These are phyloP conservation scores for Sebastes vulpes DNA, from an alignment of 2,797 vertebrate genomes.

Conservation along the genomic window DNA sequence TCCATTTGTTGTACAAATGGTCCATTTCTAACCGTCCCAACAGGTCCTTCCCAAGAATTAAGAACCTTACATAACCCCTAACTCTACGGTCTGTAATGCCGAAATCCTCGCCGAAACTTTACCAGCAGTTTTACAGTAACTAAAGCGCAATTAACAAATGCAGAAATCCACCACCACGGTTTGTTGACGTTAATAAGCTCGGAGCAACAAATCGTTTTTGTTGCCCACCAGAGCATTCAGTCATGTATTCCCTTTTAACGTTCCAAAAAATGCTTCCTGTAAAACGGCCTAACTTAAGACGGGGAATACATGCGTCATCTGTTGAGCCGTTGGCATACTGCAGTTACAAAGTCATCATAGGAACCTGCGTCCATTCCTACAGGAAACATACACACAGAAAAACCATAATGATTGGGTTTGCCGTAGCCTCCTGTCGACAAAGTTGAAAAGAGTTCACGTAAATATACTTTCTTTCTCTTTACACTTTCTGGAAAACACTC, in stretches of 20 bases:
- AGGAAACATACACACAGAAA: conserved; percentile 48
- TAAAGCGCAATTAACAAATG: conserved; percentile 6
- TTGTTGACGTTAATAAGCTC: conserved; percentile 49
- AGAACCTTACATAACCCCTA: not conserved
- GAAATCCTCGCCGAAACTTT: not conserved
- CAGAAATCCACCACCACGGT: not conserved
- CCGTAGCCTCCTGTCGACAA: conserved; percentile 38
- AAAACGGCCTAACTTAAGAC: conserved; percentile 60
- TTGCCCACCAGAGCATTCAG: conserved; percentile 40
- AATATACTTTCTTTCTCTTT: conserved; percentile 6
- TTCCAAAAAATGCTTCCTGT: conserved; percentile 75
- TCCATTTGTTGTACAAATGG: conserved; percentile 17
- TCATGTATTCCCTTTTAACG: conserved; percentile 59
- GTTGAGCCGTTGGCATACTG: conserved; percentile 57
- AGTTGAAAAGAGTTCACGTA: conserved; percentile 49
- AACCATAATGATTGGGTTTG: conserved; percentile 67
- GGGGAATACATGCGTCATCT: conserved; percentile 71
- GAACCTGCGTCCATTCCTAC: conserved; percentile 49
- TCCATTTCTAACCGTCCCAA: not conserved
- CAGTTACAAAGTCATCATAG: conserved; percentile 51
- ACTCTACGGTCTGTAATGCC: not conserved
- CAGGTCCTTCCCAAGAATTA: conserved; percentile 5
- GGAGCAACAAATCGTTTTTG: conserved; percentile 45
- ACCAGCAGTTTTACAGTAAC: conserved; percentile 2
- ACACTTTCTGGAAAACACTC: conserved; percentile 26